Evolutionary conservation across 2,797 vertebrate species (phyloP), one percentile per base, ranked within the genome.

Genomic region (Pampus argenteus): DNA sequence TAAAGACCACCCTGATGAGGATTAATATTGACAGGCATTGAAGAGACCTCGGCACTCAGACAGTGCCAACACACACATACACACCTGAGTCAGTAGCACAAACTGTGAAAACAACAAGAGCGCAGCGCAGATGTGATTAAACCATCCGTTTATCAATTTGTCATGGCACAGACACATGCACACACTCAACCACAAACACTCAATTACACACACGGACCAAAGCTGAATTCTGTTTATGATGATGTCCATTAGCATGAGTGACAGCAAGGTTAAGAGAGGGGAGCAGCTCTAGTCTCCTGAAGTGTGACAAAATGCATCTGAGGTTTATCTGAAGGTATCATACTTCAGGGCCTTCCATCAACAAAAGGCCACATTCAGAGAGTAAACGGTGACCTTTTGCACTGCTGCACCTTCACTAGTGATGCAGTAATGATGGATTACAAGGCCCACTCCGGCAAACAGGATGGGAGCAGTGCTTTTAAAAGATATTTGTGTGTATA

Each of bases 171-270:
- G 17, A 62, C 58, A 75, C 56, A 48, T 10, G 29, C 71, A 68
- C 65, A 56, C 34, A 57, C 57, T 31, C 42, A 23, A 51, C 22
- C 62, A 64, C 44, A 60, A 57, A 68, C 42, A 60, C 40, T 50
- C 31, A 64, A 40, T 59, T 51, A 71, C 45, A 66, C 26, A 52
- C 50, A 54, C 2, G 15, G 66, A 76, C 51, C 20, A 51, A n/a
- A 67, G 18, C 45, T 60, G 44, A 47, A 52, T 44, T 67, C 26
- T 40, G 55, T 74, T 86, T 82, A 76, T 86, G 44, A 85, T 71
- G 61, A 82, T 40, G 63, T 65, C 61, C 74, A 89, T 91, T 84
- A 86, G 79, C 76, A 71, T 83, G 83, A 90, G 56, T 86, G 88
- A 87, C 86, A 60, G 86, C 66, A 77, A 82, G 83, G 83, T 84